phyloP scores from a whole-genome alignment of 2,113 vertebrate species.

The Thalassoma bifasciatum region DNA sequence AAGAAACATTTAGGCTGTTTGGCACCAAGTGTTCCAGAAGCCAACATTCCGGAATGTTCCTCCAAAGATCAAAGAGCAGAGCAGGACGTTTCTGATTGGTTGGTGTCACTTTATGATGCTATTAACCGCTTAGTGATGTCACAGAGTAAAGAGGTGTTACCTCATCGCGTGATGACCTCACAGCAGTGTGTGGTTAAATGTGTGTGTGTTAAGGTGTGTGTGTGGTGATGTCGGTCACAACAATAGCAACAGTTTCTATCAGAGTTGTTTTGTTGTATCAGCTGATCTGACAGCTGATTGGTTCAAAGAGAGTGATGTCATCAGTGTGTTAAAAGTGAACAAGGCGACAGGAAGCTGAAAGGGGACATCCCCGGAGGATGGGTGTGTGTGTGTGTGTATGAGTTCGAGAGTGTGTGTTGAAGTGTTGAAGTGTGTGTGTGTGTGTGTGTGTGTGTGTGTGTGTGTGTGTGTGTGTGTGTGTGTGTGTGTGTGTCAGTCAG shows the following conservation, averaged over 20 bases:
- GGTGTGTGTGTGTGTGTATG: slow-evolving; percentile 34
- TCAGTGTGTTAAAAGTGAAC: slow-evolving; percentile 12
- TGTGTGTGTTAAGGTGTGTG: no score
- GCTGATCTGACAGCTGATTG: slow-evolving; percentile 52
- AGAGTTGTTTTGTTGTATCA: neutral
- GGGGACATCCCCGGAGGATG: slow-evolving; percentile 18
- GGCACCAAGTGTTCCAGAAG: no score
- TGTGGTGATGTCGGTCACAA: neutral
- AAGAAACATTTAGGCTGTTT: no score
- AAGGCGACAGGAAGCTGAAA: slow-evolving; percentile 52
- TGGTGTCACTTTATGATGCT: no score
- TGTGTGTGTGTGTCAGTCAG: slow-evolving; percentile 19
- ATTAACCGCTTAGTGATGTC: no score
- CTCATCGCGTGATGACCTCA: no score
- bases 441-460: slow-evolving; percentile 30
- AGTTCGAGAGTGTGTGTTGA: neutral
- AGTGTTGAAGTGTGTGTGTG: slow-evolving; percentile 18
- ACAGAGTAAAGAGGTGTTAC: no score
- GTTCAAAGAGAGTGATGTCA: slow-evolving; percentile 48
- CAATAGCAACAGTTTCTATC: neutral
- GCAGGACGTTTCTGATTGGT: no score
- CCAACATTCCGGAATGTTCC: no score
- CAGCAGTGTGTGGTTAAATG: no score
- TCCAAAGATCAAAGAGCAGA: no score
- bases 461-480: slow-evolving; percentile 21